Conservation (phyloP, 2,888 invertebrate species). For the Hypena proboscidalis region DNA sequence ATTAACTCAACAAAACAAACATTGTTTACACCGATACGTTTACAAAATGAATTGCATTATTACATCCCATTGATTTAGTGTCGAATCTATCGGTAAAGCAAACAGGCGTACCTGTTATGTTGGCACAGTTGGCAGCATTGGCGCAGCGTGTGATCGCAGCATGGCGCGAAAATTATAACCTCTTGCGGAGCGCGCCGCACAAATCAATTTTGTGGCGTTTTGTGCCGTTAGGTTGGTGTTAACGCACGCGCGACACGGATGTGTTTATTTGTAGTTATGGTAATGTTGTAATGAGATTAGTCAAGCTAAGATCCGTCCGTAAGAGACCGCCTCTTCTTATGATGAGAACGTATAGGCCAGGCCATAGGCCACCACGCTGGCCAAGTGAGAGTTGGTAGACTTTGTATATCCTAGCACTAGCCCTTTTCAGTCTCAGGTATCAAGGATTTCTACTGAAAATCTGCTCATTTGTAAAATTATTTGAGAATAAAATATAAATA, state of each 20-base stretch:
- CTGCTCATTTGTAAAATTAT: no score
- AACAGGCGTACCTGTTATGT: constrained; percentile 52
- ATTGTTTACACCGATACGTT: constrained; percentile 19
- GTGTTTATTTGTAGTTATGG: constrained; percentile 29
- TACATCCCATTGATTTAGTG: constrained; percentile 17
- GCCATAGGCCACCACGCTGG: no score
- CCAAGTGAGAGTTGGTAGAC: no score
- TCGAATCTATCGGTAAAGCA: constrained; percentile 42
- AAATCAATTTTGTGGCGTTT: constrained; percentile 76
- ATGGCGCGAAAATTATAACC: constrained; percentile 81
- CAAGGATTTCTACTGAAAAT: no score
- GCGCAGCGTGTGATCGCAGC: constrained; percentile 67
- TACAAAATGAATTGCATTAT: constrained; percentile 18
- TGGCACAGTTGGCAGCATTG: constrained; percentile 57
- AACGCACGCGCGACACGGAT: constrained; percentile 51
- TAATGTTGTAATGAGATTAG: constrained; percentile 23
- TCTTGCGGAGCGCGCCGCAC: constrained; percentile 56
- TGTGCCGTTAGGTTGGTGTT: constrained; percentile 44
- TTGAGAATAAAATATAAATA: no score
- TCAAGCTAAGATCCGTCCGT: no score
- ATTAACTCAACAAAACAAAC: constrained; percentile 16
- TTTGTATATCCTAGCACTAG: no score
- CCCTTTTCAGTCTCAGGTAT: no score
- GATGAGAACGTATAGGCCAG: no score
- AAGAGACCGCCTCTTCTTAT: no score